Evolutionary conservation across 2,888 invertebrate genomes (phyloP), one percentile per base, ranked within the genome.

Genomic region (Fragum whitleyi): DNA sequence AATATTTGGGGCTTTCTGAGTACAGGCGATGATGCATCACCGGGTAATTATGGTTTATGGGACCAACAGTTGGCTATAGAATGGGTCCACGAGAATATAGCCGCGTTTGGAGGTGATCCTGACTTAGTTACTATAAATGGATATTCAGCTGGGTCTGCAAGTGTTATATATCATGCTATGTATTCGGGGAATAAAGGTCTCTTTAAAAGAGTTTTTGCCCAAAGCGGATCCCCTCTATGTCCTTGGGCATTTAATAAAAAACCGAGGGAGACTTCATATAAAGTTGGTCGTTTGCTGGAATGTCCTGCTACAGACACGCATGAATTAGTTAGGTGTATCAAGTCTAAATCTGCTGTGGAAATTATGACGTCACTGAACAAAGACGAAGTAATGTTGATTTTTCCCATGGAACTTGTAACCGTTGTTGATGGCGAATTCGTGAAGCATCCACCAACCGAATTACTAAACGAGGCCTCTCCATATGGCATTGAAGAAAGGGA

Each of bases 1-100:
- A 98, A 98, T 16, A 96, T 98, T 0, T 98, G 98, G 93, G 98
- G 98, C 36, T 98, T 98, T 95, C 95, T 98, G 72, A 98, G 97
- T 94, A 95, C 98, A 92, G 96, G 96, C 97, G 32, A 36, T 9
- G 9, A 9, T 36, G 32, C 9, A 3, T 36, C 32, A 6, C 32
- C 32, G 5, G 32, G 32, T 36, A 36, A 36, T 36, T 36, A 36
- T 9, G 32, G 32, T 36, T 36, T 36, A 36, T 36, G 32, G 32
- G 32, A 36, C 9, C 32, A 36, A 9, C 32, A 36, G 9, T 6
- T 36, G 32, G 32, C 32, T 36, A 36, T 36, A 3, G 9, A 36
- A 36, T 36, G 32, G 32, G 32, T 36, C 9, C 32, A 36, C 32
- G 32, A 97, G 86, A 98, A 99, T 93, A 97, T 98, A 26, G 83